Base-by-base conservation (phyloP, 2,888 invertebrate genomes). In the Drosophila infuscata region DNA sequence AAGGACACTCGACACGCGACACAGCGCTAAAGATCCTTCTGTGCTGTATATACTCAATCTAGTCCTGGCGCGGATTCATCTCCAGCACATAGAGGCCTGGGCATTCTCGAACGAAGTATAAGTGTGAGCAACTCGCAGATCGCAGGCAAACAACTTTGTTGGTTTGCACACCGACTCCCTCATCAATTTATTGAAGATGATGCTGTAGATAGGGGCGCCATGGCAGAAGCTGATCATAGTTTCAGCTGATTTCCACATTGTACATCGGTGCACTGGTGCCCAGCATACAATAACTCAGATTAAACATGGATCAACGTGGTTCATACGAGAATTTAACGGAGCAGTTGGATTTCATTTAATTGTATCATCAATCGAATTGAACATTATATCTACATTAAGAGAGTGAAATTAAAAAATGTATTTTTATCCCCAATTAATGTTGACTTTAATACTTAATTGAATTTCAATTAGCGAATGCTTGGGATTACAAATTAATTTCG, bases 201-300 rank as follows among this genome's bases (percentile, higher is more conserved):
- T 32, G 8, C 82, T 84, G 7, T 54, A 66, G 3, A 66, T 11
- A 11, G 58, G 17, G 11, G 70, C 58, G 0, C 61, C 82, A 8
- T 38, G 61, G 30, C 62, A 76, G 7, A 78, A 8, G 8, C 56
- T 49, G 25, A 65, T 51, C 41, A 76, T 51, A 11, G 35, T 3
- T 1, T 80, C 38, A 20, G 9, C 52, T 43, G 20, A 84, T 74
- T n/a, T 79, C 82, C 17, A 51, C 43, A 20, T 30, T 65, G n/a
- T 84, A 84, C 3, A 74, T 29, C 0, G 82, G 85, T 11, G 76
- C 76, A 32, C 74, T 65, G 53, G 82, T 65, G 0, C 85, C 82
- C 33, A 70, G 54, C 15, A 76, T 7, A 33, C 71, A 82, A 20
- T 76, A 76, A 3, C 60, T 71, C n/a, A 35, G 54, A 8, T 41